Conservation (phyloP, 2,797 vertebrate genomes). For the Poeciliopsis gracilis region DNA sequence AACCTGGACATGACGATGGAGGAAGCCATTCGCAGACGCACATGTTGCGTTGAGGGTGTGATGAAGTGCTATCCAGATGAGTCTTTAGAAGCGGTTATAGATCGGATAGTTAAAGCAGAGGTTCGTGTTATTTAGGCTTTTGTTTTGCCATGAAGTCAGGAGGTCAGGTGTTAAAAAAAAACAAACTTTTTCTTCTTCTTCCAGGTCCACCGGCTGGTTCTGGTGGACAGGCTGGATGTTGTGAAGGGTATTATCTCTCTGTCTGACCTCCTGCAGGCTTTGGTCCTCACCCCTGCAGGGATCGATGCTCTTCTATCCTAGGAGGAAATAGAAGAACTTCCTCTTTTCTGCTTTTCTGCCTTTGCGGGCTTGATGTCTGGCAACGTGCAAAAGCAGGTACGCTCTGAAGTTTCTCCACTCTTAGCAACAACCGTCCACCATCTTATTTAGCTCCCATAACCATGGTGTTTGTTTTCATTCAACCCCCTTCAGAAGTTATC, state of each 20-base stretch:
- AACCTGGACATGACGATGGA: conserved; percentile 89
- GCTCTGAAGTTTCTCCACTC: not conserved
- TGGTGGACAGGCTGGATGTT: conserved; percentile 87
- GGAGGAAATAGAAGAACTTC: conserved; percentile 21
- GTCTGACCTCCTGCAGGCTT: conserved; percentile 95
- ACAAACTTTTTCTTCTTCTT: not conserved
- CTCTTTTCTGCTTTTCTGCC: not conserved
- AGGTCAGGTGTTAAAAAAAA: not conserved
- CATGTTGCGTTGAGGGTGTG: conserved; percentile 85
- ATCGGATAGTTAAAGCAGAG: conserved; percentile 87
- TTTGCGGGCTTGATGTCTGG: conserved; percentile 29
- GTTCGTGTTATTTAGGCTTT: conserved; percentile 59
- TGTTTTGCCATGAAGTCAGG: not conserved
- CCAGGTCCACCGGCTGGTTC: conserved; percentile 96
- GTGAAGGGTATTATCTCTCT: conserved; percentile 93
- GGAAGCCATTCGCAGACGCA: conserved; percentile 82
- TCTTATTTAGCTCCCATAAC: not conserved
- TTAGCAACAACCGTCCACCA: not conserved
- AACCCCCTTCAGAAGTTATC: no score
- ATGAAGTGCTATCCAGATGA: conserved; percentile 90
- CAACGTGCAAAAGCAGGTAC: conserved; percentile 41
- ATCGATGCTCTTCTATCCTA: conserved; percentile 91
- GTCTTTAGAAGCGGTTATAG: conserved; percentile 85
- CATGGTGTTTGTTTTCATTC: no score
- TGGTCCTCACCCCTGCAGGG: conserved; percentile 93